Conservation (phyloP, 1,140 invertebrate genomes). For the Bactericera cockerelli region DNA sequence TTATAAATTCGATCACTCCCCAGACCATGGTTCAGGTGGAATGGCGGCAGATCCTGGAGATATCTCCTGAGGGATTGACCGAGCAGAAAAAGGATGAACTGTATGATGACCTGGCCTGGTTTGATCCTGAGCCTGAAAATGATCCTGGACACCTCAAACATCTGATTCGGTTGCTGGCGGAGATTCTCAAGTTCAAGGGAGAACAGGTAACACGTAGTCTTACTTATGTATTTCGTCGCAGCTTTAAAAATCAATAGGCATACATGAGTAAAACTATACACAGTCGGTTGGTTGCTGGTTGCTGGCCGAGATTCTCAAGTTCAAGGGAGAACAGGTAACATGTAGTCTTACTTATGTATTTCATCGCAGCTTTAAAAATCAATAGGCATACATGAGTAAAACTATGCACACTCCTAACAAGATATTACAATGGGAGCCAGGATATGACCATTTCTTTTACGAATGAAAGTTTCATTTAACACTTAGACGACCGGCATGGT, state of each 20-base stretch:
- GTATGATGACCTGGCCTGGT: slow-evolving; percentile 38
- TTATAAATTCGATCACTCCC: no score
- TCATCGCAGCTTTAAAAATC: no score
- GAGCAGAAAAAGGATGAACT: slow-evolving; percentile 43
- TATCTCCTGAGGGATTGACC: slow-evolving; percentile 35
- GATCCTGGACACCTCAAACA: slow-evolving; percentile 35
- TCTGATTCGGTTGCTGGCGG: slow-evolving; percentile 40
- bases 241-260: neutral
- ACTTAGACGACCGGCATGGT: no score
- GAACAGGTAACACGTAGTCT: slow-evolving; percentile 37
- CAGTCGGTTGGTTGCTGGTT: no score
- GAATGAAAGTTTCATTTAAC: no score
- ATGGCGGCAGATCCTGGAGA: slow-evolving; percentile 39
- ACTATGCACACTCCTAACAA: no score
- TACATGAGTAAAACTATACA: no score
- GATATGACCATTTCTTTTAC: no score
- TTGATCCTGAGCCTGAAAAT: slow-evolving; percentile 39
- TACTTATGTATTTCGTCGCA: slow-evolving; percentile 11
- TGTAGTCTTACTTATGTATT: no score
- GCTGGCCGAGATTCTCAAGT: slow-evolving; percentile 45
- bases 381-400: no score
- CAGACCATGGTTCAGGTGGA: slow-evolving; percentile 32
- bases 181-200: slow-evolving; percentile 45
- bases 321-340: slow-evolving; percentile 45
- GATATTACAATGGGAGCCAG: no score